Evolutionary conservation across 2,888 invertebrate species (phyloP).

Genomic region (Dione juno): DNA sequence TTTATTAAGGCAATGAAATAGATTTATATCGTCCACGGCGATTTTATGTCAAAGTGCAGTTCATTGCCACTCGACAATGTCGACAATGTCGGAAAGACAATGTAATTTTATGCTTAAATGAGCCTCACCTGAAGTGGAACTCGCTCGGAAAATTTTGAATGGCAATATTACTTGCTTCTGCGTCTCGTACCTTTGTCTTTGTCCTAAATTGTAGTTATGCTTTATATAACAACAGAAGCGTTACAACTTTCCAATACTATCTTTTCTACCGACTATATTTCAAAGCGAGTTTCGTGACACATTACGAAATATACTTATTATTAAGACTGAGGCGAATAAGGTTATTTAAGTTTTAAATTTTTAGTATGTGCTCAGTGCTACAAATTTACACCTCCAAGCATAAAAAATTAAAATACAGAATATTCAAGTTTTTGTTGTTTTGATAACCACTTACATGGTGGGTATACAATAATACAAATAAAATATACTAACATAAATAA

Average conservation of each 20-base stretch:
- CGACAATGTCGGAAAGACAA: conserved; percentile 79
- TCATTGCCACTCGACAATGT: conserved; percentile 81
- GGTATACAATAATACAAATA: conserved; percentile 4
- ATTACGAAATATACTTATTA: conserved; percentile 30
- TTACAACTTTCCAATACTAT: conserved; percentile 70
- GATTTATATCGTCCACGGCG: conserved; percentile 79
- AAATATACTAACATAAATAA: conserved; percentile 12
- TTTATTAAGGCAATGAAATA: conserved; percentile 82
- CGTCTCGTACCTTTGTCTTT: conserved; percentile 72
- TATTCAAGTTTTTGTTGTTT: not conserved
- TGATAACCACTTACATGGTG: not conserved
- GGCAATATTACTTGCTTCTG: conserved; percentile 71
- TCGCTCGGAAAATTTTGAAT: conserved; percentile 78
- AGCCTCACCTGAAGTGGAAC: conserved; percentile 79
- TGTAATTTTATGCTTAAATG: conserved; percentile 83
- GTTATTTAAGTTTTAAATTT: conserved; percentile 10
- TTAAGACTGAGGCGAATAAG: conserved; percentile 25
- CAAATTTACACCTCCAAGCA: not conserved
- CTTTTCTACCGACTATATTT: conserved; percentile 43
- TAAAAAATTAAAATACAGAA: not conserved
- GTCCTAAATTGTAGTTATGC: conserved; percentile 76
- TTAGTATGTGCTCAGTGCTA: not conserved
- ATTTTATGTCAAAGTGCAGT: conserved; percentile 84
- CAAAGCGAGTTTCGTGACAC: conserved; percentile 33
- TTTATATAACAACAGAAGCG: conserved; percentile 77